Evolutionary conservation across 1,140 invertebrate species (phyloP).

Genomic region (Bicyclus anynana): DNA sequence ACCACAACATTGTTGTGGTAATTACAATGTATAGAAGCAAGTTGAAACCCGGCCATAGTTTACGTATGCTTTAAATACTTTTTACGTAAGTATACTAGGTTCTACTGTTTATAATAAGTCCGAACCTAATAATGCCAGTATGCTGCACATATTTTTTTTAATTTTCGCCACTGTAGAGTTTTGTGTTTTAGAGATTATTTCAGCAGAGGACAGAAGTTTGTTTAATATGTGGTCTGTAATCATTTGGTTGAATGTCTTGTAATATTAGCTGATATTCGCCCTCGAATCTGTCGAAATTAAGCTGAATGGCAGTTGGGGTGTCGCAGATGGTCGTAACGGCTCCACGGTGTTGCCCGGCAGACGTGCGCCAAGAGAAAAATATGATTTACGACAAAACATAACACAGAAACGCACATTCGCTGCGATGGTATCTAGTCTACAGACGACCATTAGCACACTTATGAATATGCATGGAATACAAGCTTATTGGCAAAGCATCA

Average conservation of each 20-base stretch:
- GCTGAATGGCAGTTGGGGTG: constrained; percentile 55
- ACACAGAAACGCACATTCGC: constrained; percentile 45
- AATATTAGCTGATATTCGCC: constrained; percentile 16
- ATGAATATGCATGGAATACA: constrained; percentile 16
- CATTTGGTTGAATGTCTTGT: not conserved
- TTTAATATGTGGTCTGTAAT: not conserved
- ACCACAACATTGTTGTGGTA: not conserved
- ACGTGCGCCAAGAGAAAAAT: constrained; percentile 63
- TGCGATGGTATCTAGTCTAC: constrained; percentile 16
- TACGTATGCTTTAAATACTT: no score
- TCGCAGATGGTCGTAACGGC: constrained; percentile 66
- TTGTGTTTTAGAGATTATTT: no score
- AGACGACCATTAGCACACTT: constrained; percentile 19
- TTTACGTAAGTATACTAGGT: no score
- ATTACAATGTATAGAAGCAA: not conserved
- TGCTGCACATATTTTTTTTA: no score
- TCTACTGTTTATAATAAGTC: no score
- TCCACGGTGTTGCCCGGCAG: constrained; percentile 37
- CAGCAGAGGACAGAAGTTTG: no score
- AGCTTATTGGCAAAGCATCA: constrained; percentile 12
- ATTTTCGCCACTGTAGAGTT: no score
- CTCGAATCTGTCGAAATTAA: constrained; percentile 60
- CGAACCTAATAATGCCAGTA: no score
- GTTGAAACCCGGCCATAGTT: not conserved
- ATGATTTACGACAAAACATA: constrained; percentile 55